Percentiles rank a stretch among this genome's conserved stretches.
Evolutionary conservation across 2,113 vertebrate genomes (phyloP).

Genomic region (Oxygymnocypris stewartii): DNA sequence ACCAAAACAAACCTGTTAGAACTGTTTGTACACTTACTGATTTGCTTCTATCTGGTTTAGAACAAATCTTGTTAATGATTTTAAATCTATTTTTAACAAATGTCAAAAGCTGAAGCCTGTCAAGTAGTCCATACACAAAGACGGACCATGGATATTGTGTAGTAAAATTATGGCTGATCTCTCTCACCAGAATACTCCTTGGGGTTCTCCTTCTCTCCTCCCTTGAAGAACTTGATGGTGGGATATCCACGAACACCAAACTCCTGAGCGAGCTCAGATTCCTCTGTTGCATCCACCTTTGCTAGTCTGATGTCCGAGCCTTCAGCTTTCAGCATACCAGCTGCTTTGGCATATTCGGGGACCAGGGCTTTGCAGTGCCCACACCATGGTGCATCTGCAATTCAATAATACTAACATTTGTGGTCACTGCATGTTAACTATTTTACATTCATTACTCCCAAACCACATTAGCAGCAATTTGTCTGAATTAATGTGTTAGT

Average conservation of each 20-base stretch:
- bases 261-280: constrained; percentile 90
- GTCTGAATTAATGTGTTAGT: neutral
- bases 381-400: constrained; percentile 94
- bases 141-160: neutral
- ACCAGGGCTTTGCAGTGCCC: constrained; percentile 97
- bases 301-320: constrained; percentile 86
- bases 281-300: constrained; percentile 96
- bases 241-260: constrained; percentile 92
- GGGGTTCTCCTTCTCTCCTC: constrained; percentile 85
- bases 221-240: constrained; percentile 97
- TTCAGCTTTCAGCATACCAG: constrained; percentile 83
- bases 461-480: neutral
- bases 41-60: neutral
- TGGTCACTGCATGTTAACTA: neutral
- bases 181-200: constrained; percentile 92
- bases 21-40: neutral
- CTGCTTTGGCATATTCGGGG: constrained; percentile 92
- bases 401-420: neutral
- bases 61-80: neutral
- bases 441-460: neutral
- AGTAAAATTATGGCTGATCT: neutral
- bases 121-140: neutral
- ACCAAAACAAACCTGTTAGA: neutral
- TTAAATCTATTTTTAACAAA: too few species aligned
- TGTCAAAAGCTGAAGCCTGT: neutral